Evolutionary conservation across 2,113 vertebrate genomes (phyloP).

Genomic region (Eira barbara): DNA sequence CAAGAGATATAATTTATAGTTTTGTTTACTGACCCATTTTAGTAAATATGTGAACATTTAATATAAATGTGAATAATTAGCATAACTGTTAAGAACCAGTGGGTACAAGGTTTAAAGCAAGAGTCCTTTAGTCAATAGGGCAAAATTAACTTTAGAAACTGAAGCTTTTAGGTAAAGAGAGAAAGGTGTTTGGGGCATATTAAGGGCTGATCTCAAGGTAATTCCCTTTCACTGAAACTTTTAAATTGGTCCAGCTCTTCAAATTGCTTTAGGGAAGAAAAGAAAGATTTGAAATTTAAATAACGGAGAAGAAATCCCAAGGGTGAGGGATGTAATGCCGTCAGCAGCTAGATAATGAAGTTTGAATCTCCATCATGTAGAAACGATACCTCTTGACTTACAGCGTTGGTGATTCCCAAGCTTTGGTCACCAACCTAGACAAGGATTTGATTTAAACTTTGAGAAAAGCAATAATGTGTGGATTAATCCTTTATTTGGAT

Average conservation of each 20-base stretch:
- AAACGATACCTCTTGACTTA: neutral
- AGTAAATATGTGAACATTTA: neutral
- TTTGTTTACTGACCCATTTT: neutral
- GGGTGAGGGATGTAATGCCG: neutral
- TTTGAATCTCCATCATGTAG: neutral
- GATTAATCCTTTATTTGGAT: neutral
- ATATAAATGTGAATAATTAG: neutral
- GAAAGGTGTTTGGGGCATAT: neutral
- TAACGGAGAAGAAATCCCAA: neutral
- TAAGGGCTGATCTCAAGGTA: slow-evolving; percentile 2
- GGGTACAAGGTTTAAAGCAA: neutral
- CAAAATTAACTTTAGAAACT: neutral
- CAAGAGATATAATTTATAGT: neutral
- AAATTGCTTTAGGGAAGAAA: neutral
- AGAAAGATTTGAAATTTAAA: neutral
- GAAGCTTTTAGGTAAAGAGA: slow-evolving; percentile 24
- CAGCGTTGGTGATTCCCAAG: neutral
- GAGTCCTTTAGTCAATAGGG: neutral
- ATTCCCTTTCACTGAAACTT: neutral
- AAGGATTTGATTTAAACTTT: neutral
- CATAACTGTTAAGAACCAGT: neutral
- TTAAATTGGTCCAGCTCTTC: neutral
- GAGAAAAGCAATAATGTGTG: neutral
- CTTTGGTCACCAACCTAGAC: neutral
- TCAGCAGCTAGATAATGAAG: neutral